These are phyloP conservation scores for Galemys pyrenaicus DNA, from an alignment of 2,113 vertebrate species.

Conservation along the genomic window DNA sequence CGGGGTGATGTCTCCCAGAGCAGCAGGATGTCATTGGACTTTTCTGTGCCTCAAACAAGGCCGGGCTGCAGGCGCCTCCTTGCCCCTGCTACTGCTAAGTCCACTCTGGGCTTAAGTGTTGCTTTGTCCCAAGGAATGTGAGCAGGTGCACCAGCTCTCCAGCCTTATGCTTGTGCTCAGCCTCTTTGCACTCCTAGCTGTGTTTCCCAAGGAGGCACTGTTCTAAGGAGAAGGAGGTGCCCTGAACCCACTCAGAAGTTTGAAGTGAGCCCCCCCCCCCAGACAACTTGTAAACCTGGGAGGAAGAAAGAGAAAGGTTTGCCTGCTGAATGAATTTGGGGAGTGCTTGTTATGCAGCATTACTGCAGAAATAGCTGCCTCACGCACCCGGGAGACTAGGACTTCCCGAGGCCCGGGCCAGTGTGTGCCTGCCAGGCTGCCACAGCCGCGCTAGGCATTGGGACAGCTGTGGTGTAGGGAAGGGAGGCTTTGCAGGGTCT, in stretches of 20 bases:
- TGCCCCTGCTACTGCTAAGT: neutral
- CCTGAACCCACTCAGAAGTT: neutral
- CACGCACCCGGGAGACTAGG: neutral
- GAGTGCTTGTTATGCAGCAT: neutral
- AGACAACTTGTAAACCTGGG: neutral
- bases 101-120: neutral
- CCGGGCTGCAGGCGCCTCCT: neutral
- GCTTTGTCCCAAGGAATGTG: neutral
- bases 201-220: neutral
- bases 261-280: neutral
- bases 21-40: neutral
- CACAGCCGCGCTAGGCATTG: neutral
- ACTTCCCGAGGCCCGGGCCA: neutral
- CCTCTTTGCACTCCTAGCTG: neutral
- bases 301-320: neutral
- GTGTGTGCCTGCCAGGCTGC: neutral
- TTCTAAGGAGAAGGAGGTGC: neutral
- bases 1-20: neutral
- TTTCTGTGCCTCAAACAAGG: neutral
- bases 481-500: neutral
- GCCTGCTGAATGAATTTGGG: neutral
- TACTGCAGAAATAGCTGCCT: neutral
- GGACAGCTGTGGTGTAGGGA: neutral
- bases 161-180: conserved; percentile 22
- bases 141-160: neutral